These are phyloP conservation scores for Luscinia luscinia DNA, from an alignment of 2,797 vertebrate species.

Conservation along the genomic window DNA sequence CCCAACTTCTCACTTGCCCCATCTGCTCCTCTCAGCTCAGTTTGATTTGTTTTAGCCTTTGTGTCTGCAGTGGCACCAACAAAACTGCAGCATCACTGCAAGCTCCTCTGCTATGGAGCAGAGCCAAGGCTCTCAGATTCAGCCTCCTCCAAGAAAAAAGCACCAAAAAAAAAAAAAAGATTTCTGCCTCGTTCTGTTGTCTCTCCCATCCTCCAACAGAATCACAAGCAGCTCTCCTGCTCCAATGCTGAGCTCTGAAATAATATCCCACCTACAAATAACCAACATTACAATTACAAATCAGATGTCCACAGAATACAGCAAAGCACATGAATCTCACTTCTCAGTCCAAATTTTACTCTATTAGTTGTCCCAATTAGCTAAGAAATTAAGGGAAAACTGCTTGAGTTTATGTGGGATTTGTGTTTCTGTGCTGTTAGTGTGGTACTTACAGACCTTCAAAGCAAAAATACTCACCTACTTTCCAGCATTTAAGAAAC, in stretches of 20 bases:
- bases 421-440: background rate
- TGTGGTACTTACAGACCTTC: background rate
- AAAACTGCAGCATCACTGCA: constrained; percentile 67
- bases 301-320: background rate
- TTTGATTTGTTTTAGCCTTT: constrained; percentile 62
- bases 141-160: constrained; percentile 42
- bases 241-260: background rate
- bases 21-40: constrained; percentile 65
- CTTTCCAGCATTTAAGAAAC: background rate
- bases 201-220: background rate
- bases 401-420: background rate
- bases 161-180: background rate
- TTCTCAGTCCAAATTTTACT: background rate
- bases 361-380: background rate
- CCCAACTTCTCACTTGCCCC: constrained; percentile 71
- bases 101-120: constrained; percentile 10
- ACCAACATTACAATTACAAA: background rate
- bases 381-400: background rate
- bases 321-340: background rate
- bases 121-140: constrained; percentile 29
- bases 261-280: background rate
- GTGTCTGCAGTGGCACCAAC: constrained; percentile 63
- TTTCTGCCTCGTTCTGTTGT: background rate
- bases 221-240: background rate
- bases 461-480: background rate